Percentiles rank a stretch among this genome's conserved stretches.
Evolutionary conservation across 1,140 invertebrate species (phyloP).

Genomic region (Galendromus occidentalis): DNA sequence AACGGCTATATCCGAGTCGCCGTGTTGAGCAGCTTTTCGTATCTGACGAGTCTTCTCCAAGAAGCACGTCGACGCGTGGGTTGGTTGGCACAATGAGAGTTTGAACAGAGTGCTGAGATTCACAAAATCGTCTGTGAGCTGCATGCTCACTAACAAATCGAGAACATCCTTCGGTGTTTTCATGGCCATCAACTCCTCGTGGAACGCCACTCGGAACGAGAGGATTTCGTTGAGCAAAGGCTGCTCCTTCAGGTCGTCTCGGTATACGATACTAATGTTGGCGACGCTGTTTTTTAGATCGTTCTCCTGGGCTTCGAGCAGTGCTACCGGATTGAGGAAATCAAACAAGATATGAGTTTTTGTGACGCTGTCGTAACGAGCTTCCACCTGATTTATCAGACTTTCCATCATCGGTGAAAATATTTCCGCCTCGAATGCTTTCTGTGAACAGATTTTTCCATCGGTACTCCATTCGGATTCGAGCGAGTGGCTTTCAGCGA

Average conservation of each 20-base stretch:
- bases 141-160: background rate
- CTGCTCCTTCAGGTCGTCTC: background rate
- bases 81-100: background rate
- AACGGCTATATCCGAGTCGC: background rate
- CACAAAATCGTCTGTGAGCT: background rate
- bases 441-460: constrained; percentile 7
- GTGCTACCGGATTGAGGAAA: background rate
- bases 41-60: background rate
- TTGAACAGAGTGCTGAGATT: background rate
- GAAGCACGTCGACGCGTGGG: background rate
- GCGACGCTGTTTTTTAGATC: constrained; percentile 7
- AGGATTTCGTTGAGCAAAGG: background rate
- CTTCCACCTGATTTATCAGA: background rate
- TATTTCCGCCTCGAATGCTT: constrained; percentile 1
- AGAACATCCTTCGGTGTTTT: background rate
- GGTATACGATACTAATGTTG: constrained; percentile 8
- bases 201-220: background rate
- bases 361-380: constrained; percentile 9
- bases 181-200: background rate
- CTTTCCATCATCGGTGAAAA: constrained; percentile 8
- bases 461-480: background rate
- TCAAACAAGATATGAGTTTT: background rate
- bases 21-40: background rate
- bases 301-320: background rate
- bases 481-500: constrained; percentile 4